These are phyloP conservation scores for Cheilosia vulpina DNA, from an alignment of 2,888 invertebrate genomes.

Conservation along the genomic window DNA sequence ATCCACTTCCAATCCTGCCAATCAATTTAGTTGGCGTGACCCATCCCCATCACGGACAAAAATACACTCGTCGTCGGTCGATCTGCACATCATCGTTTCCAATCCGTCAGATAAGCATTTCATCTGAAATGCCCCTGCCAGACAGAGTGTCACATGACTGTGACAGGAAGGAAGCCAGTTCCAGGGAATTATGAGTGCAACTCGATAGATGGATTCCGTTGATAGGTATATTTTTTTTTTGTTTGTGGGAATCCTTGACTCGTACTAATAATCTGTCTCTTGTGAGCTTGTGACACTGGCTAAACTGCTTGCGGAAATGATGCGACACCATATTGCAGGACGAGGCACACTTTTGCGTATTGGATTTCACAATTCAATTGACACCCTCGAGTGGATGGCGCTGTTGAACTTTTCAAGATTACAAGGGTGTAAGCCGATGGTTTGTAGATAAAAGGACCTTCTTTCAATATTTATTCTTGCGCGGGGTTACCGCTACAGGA, in stretches of 20 bases:
- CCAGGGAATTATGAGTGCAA: conserved; percentile 68
- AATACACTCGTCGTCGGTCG: conserved; percentile 26
- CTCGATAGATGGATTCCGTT: conserved; percentile 53
- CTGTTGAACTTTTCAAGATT: conserved; percentile 44
- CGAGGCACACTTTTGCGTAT: conserved; percentile 69
- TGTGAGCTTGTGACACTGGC: conserved; percentile 22
- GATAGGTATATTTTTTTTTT: conserved; percentile 35
- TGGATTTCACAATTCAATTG: conserved; percentile 75
- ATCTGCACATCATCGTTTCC: conserved; percentile 17
- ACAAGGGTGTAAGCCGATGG: conserved; percentile 68
- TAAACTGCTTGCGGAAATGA: conserved; percentile 60
- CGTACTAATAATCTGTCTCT: conserved; percentile 51
- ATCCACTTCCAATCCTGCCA: conserved; percentile 68
- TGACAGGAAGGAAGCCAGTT: conserved; percentile 73
- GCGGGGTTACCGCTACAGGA: conserved; percentile 28
- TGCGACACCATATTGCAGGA: conserved; percentile 46
- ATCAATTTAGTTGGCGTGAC: conserved; percentile 67
- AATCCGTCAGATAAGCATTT: conserved; percentile 71
- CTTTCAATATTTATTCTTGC: conserved; percentile 39
- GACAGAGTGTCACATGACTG: conserved; percentile 72
- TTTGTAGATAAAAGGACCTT: conserved; percentile 36
- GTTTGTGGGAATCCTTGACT: conserved; percentile 41
- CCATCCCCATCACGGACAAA: conserved; percentile 30
- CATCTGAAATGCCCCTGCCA: conserved; percentile 40
- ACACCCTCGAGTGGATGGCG: conserved; percentile 42